phyloP scores from a whole-genome alignment of 2,888 invertebrate genomes.

The Lasius fuliginosus region DNA sequence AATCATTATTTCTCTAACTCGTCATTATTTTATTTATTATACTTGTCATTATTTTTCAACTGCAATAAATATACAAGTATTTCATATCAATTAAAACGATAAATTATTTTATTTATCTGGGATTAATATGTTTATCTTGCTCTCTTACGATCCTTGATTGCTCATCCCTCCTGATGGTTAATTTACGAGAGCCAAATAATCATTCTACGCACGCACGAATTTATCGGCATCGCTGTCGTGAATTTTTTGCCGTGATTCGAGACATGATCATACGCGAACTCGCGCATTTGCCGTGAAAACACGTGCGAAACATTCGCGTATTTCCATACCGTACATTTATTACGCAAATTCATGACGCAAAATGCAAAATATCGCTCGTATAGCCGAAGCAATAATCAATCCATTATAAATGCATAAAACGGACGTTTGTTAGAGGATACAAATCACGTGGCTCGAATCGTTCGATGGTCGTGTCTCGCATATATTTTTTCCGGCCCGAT shows the following conservation, averaged over 20 bases:
- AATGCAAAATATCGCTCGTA: constrained; percentile 29
- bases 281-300: not conserved
- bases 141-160: constrained; percentile 8
- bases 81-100: constrained; percentile 5
- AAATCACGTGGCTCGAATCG: constrained; percentile 29
- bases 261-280: constrained; percentile 18
- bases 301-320: constrained; percentile 40
- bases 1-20: not conserved
- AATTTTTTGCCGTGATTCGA: constrained; percentile 15
- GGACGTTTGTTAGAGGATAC: constrained; percentile 24
- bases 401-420: constrained; percentile 47
- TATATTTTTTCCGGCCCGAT: constrained; percentile 50
- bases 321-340: constrained; percentile 36
- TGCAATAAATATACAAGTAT: not conserved
- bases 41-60: not conserved
- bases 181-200: constrained; percentile 16
- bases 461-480: constrained; percentile 22
- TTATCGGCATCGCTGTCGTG: constrained; percentile 25
- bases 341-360: constrained; percentile 48
- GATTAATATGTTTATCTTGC: not conserved
- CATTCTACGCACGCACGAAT: constrained; percentile 36
- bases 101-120: constrained; percentile 9
- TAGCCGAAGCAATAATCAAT: constrained; percentile 53
- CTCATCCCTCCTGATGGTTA: not conserved
- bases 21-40: not conserved